A percentile compares a stretch with the other conserved stretches of the same genome.
phyloP scores from a whole-genome alignment of 1,140 invertebrate species.

The Calosoma granatense region DNA sequence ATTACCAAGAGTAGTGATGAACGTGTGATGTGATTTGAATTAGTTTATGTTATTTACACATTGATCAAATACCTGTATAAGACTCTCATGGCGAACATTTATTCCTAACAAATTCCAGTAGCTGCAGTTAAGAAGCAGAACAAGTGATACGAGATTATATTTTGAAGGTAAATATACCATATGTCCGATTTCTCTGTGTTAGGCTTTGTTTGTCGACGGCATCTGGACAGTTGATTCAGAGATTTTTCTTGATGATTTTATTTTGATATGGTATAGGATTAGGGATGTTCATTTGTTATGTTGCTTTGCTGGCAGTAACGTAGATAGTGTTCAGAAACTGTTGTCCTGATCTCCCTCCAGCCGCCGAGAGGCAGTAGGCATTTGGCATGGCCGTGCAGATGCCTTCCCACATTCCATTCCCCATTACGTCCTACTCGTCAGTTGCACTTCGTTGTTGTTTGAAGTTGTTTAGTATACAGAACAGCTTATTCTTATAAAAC shows the following conservation, averaged over 20 bases:
- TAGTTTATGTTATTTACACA: not conserved
- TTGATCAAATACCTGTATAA: not conserved
- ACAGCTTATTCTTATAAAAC: not conserved
- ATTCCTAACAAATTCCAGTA: not conserved
- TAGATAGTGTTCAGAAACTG: no score
- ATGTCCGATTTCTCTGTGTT: not conserved
- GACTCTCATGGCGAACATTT: not conserved
- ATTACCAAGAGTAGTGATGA: not conserved
- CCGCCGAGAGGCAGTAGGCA: not conserved
- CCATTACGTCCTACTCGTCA: not conserved
- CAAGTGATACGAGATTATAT: not conserved
- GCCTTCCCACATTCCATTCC: constrained; percentile 5
- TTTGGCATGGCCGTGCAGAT: constrained; percentile 1
- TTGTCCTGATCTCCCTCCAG: not conserved
- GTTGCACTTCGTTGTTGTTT: not conserved
- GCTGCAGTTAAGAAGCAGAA: not conserved
- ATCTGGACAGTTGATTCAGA: no score
- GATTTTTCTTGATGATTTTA: no score
- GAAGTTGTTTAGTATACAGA: not conserved
- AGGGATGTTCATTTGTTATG: no score
- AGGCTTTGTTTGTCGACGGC: no score
- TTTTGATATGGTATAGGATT: no score
- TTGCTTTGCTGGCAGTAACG: no score
- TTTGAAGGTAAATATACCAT: constrained; percentile 1
- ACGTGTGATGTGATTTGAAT: not conserved